phyloP scores from a whole-genome alignment of 1,140 invertebrate genomes.

The Apis cerana region DNA sequence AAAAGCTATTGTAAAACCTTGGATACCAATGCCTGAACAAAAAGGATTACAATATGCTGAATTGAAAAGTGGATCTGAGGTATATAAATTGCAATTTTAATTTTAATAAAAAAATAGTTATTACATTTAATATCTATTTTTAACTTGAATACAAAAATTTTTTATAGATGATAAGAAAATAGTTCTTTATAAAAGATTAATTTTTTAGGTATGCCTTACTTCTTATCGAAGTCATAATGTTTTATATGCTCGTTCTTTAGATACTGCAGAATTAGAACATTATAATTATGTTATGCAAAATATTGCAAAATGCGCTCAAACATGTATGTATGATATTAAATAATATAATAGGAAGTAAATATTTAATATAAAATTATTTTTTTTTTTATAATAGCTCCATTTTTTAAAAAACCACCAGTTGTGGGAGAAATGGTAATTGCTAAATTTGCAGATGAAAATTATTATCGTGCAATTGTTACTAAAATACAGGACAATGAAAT shows the following conservation, averaged over 20 bases:
- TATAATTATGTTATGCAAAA: constrained; percentile 66
- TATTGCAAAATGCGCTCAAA: constrained; percentile 64
- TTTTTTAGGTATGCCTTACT: constrained; percentile 64
- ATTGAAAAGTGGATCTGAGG: constrained; percentile 65
- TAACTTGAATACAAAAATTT: background rate
- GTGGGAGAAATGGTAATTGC: constrained; percentile 72
- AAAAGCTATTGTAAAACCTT: constrained; percentile 61
- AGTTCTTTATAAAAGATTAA: constrained; percentile 20
- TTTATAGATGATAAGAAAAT: too few relatives aligned
- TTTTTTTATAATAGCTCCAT: constrained; percentile 51
- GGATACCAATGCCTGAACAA: constrained; percentile 63
- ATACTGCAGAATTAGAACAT: constrained; percentile 58
- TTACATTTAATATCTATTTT: background rate
- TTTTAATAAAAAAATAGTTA: background rate
- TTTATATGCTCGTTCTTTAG: constrained; percentile 66
- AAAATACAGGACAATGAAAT: constrained; percentile 59
- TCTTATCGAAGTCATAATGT: constrained; percentile 56
- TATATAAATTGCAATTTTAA: constrained; percentile 20
- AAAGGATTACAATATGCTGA: constrained; percentile 52
- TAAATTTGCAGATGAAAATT: constrained; percentile 71
- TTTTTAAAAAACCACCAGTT: constrained; percentile 59
- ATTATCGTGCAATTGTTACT: constrained; percentile 73
- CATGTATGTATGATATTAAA: constrained; percentile 52
- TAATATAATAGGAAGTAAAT: background rate
- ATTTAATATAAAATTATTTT: background rate